Base-by-base conservation (phyloP, 2,113 vertebrate species). In the mouse (Mus musculus) region DNA sequence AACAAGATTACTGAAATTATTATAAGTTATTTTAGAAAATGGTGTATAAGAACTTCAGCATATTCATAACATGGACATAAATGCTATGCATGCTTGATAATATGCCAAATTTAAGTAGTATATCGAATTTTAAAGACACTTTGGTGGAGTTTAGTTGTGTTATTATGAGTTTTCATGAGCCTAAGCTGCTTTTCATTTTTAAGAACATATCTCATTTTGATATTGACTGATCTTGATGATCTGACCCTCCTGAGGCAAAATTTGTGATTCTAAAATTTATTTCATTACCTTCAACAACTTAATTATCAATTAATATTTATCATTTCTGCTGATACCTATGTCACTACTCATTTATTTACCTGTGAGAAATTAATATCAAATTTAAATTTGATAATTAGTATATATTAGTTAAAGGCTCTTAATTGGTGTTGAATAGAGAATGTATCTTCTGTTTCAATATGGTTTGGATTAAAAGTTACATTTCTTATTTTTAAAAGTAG, bases 231-330 rank as follows among this genome's bases (percentile, higher is more conserved):
- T 90, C 90, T 71, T 73, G 85, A 97, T 76, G 39, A 42, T 54
- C 52, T 93, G 86, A 11, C 24, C 52, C 17, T 96, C 36, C 82
- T 94, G 73, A 95, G 26, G 33, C n/a, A 19, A 17, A 87, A 89
- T 89, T 94, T 30, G 20, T 91, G 16, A 95, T 65, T 95, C n/a
- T 54, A 65, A 78, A 80, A 5, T 20, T 65, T 91, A 63, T 92
- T 73, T 92, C 22, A 75, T 93, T 52, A 46, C 56, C 28, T 89
- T 82, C 69, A 95, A 39, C 67, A 91, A 90, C 36, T 94, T 93
- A 96, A 94, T 96, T 92, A 97, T 92, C 56, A 88, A 87, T 96
- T 97, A 96, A 96, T 96, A 94, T 94, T 94, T 96, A 94, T 96
- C 89, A 96, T 5, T 95, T 90, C 22, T 17, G 77, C 67, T 96